These are phyloP conservation scores for Ceriagrion tenellum DNA, from an alignment of 2,888 invertebrate species.

Conservation along the genomic window DNA sequence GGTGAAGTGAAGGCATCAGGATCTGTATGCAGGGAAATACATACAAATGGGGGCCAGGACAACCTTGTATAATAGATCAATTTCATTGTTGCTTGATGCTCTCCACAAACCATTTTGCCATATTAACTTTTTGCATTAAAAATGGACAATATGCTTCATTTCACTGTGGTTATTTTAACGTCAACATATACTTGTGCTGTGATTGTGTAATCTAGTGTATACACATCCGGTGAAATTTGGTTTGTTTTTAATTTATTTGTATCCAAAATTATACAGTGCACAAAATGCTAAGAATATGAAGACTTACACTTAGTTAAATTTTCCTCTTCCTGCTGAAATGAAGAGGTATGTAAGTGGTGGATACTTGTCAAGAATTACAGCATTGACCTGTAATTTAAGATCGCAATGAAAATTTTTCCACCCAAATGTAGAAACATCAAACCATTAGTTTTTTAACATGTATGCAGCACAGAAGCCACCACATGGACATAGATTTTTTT, in stretches of 20 bases:
- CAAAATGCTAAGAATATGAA: constrained; percentile 23
- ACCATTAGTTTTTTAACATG: neutral
- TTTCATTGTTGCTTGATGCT: constrained; percentile 47
- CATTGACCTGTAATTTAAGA: neutral
- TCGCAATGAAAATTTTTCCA: neutral
- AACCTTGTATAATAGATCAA: constrained; percentile 15
- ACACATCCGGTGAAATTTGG: constrained; percentile 29
- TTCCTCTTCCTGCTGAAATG: neutral
- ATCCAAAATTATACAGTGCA: constrained; percentile 37
- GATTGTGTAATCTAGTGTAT: constrained; percentile 34
- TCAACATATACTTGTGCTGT: constrained; percentile 25
- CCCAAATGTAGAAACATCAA: neutral
- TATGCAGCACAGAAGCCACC: constrained; percentile 12
- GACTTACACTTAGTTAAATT: neutral
- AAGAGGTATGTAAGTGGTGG: neutral
- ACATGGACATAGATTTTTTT: constrained; percentile 34
- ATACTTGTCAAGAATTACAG: neutral
- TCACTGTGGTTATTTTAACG: constrained; percentile 40
- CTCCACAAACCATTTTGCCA: constrained; percentile 20
- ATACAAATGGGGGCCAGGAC: constrained; percentile 20
- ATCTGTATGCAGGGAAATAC: neutral
- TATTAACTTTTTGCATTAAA: neutral
- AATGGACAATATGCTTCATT: constrained; percentile 37
- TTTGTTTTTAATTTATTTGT: constrained; percentile 54
- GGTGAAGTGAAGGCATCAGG: constrained; percentile 47